Percentiles rank a stretch among this genome's conserved stretches.
Conservation (phyloP, 2,888 invertebrate species). For the Suillia variegata region DNA sequence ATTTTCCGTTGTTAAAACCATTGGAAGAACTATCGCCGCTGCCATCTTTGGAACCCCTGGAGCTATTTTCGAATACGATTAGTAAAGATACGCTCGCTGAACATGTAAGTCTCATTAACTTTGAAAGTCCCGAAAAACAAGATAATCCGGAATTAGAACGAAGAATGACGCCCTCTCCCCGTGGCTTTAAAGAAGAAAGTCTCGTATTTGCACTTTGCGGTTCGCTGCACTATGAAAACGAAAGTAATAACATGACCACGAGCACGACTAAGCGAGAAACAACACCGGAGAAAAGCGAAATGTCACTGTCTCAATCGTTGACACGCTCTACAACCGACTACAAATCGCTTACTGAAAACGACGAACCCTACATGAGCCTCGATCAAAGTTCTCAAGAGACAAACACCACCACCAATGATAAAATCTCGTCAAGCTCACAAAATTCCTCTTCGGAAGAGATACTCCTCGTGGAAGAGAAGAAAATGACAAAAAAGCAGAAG, state of each 20-base stretch:
- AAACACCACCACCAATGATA: slow-evolving; percentile 37
- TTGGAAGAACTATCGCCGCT: slow-evolving; percentile 46
- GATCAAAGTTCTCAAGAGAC: slow-evolving; percentile 41
- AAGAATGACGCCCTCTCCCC: slow-evolving; percentile 42
- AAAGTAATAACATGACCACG: no score
- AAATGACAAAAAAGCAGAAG: slow-evolving; percentile 50
- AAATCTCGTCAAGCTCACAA: slow-evolving; percentile 44
- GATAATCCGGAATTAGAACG: slow-evolving; percentile 41
- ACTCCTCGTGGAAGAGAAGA: slow-evolving; percentile 43
- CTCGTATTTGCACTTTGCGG: slow-evolving; percentile 58
- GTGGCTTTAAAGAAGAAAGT: slow-evolving; percentile 52
- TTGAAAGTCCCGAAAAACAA: slow-evolving; percentile 57
- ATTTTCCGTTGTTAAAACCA: slow-evolving; percentile 38
- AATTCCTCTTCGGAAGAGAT: slow-evolving; percentile 50
- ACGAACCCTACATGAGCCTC: slow-evolving; percentile 43
- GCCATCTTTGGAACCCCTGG: slow-evolving; percentile 46
- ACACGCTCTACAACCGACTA: slow-evolving; percentile 31
- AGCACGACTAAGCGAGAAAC: no score
- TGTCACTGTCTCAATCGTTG: slow-evolving; percentile 17
- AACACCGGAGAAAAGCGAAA: slow-evolving; percentile 28
- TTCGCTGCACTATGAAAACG: slow-evolving; percentile 56
- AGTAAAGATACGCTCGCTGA: slow-evolving; percentile 21
- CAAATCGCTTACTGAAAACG: slow-evolving; percentile 37
- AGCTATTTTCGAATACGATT: slow-evolving; percentile 23
- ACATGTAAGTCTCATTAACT: slow-evolving; percentile 54